These are phyloP conservation scores for Pseudomyrmex sp. DNA, from an alignment of 1,140 invertebrate genomes.

Conservation along the genomic window DNA sequence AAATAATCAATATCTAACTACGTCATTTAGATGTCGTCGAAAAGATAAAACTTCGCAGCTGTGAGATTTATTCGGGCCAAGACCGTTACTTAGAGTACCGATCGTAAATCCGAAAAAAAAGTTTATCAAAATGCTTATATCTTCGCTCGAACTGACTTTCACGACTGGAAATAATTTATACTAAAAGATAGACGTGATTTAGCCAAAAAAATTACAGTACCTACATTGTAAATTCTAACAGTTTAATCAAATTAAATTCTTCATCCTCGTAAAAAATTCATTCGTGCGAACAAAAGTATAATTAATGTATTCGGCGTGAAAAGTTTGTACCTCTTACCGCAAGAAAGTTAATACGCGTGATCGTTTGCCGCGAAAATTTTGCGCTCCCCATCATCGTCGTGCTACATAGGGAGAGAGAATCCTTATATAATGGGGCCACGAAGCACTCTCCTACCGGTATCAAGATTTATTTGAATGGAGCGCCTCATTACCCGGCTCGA, in stretches of 20 bases:
- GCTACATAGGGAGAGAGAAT: slow-evolving; percentile 38
- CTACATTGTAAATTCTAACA: neutral
- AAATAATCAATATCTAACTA: neutral
- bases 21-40: neutral
- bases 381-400: slow-evolving; percentile 63
- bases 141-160: neutral
- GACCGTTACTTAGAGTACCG: slow-evolving; percentile 2
- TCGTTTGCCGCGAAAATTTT: slow-evolving; percentile 70
- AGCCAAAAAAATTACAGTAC: neutral
- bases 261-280: neutral
- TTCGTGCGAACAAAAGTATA: neutral
- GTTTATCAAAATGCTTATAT: neutral
- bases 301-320: slow-evolving; percentile 19
- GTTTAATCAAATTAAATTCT: neutral
- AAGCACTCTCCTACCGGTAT: slow-evolving; percentile 79
- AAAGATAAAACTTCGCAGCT: neutral
- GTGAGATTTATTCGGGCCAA: slow-evolving; percentile 58
- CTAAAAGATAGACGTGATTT: slow-evolving; percentile 1
- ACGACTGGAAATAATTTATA: neutral
- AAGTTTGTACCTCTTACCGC: neutral
- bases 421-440: slow-evolving; percentile 76
- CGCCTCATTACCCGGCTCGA: slow-evolving; percentile 83
- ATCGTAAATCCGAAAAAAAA: neutral
- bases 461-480: slow-evolving; percentile 84
- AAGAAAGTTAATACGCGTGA: slow-evolving; percentile 20